Conservation (phyloP, 2,113 vertebrate genomes). For the Silurus glanis region DNA sequence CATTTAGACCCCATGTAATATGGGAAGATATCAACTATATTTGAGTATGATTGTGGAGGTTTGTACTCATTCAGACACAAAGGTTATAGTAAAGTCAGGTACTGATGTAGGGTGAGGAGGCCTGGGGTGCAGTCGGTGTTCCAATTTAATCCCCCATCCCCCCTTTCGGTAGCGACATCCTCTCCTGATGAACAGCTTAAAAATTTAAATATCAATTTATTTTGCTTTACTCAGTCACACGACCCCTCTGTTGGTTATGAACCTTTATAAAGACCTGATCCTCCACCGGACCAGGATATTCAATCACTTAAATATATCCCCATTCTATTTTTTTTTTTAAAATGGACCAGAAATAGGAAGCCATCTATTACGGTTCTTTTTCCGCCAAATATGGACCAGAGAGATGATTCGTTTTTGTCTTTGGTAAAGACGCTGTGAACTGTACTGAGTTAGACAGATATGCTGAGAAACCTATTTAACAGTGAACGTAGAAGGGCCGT, state of each 20-base stretch:
- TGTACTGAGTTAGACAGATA: not conserved
- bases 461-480: not conserved
- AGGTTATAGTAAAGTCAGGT: too few relatives aligned
- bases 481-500: not conserved
- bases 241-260: conserved; percentile 56
- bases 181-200: not conserved
- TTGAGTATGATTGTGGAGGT: too few relatives aligned
- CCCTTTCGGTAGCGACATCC: not conserved
- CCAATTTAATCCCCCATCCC: not conserved
- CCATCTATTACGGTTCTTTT: conserved; percentile 64
- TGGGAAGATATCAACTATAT: too few relatives aligned
- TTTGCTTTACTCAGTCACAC: conserved; percentile 66
- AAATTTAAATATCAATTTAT: conserved; percentile 69
- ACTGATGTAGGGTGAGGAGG: too few relatives aligned
- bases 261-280: conserved; percentile 59
- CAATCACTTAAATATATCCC: conserved; percentile 65
- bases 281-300: conserved; percentile 66
- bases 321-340: conserved; percentile 64
- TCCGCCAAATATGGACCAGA: not conserved
- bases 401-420: too few relatives aligned
- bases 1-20: too few relatives aligned
- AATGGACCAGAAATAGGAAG: conserved; percentile 73
- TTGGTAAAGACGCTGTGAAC: not conserved
- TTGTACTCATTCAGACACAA: too few relatives aligned
- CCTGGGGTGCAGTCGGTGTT: too few relatives aligned